Percentiles rank a stretch among this genome's conserved stretches.
Conservation (phyloP, 2,888 invertebrate genomes). For the Iphiclides podalirius region DNA sequence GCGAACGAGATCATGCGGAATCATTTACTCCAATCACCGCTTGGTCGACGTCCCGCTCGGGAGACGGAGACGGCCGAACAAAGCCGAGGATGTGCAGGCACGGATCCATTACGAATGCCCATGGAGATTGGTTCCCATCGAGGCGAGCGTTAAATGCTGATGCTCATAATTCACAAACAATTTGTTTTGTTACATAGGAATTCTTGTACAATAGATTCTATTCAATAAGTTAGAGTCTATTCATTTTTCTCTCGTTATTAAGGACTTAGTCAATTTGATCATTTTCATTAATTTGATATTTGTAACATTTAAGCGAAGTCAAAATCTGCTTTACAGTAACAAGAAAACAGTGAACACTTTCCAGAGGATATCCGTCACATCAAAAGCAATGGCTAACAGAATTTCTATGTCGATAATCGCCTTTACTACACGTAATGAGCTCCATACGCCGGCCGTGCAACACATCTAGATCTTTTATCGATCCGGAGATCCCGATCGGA, state of each 20-base stretch:
- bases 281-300: too few relatives aligned
- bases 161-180: too few relatives aligned
- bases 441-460: constrained; percentile 40
- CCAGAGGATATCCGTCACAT: too few relatives aligned
- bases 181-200: too few relatives aligned
- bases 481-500: constrained; percentile 73
- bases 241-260: too few relatives aligned
- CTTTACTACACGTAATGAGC: constrained; percentile 43
- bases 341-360: too few relatives aligned
- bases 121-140: constrained; percentile 25
- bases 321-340: too few relatives aligned
- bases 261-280: too few relatives aligned
- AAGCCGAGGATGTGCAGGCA: constrained; percentile 46
- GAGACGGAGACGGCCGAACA: constrained; percentile 45
- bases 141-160: too few relatives aligned
- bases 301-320: too few relatives aligned
- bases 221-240: too few relatives aligned
- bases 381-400: neutral
- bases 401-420: constrained; percentile 18
- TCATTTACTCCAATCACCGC: constrained; percentile 71
- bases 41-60: constrained; percentile 26
- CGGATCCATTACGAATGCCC: constrained; percentile 28
- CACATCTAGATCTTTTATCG: constrained; percentile 68
- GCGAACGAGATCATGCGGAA: constrained; percentile 69
- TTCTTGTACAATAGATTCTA: too few relatives aligned